Conservation (phyloP, 2,113 vertebrate species). For the Trichechus manatus region DNA sequence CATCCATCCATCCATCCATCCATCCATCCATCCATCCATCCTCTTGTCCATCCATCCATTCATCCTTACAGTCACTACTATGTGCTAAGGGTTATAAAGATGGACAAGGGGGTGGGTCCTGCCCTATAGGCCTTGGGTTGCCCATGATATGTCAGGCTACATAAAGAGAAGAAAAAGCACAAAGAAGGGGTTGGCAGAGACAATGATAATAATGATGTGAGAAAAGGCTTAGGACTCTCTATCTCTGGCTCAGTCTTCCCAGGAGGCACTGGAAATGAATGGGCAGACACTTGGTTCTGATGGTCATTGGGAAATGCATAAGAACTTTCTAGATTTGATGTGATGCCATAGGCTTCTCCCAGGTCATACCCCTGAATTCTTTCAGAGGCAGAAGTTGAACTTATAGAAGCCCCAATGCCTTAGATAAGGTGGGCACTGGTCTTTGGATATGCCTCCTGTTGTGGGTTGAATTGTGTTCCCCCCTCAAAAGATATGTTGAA, state of each 20-base stretch:
- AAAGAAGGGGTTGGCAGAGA: background rate
- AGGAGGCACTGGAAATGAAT: background rate
- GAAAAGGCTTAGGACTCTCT: background rate
- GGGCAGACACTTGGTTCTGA: background rate
- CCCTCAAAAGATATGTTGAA: background rate
- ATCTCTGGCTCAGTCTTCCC: background rate
- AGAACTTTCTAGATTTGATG: background rate
- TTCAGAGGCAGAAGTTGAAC: background rate
- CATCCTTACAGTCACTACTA: background rate
- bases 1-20: background rate
- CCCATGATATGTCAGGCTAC: background rate
- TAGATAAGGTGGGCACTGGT: background rate
- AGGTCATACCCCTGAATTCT: background rate
- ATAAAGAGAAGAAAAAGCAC: background rate
- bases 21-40: background rate
- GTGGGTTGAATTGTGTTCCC: background rate
- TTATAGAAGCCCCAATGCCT: background rate
- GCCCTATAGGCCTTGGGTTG: background rate
- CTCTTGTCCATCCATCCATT: background rate
- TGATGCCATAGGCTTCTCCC: background rate
- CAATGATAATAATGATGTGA: fast-evolving
- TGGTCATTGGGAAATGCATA: background rate
- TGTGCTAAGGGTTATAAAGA: background rate
- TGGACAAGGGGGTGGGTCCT: background rate
- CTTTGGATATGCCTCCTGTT: background rate